Percentiles rank a stretch among this genome's conserved stretches.
These are phyloP conservation scores for Cottus gobio DNA, from an alignment of 2,113 vertebrate species.

Conservation along the genomic window DNA sequence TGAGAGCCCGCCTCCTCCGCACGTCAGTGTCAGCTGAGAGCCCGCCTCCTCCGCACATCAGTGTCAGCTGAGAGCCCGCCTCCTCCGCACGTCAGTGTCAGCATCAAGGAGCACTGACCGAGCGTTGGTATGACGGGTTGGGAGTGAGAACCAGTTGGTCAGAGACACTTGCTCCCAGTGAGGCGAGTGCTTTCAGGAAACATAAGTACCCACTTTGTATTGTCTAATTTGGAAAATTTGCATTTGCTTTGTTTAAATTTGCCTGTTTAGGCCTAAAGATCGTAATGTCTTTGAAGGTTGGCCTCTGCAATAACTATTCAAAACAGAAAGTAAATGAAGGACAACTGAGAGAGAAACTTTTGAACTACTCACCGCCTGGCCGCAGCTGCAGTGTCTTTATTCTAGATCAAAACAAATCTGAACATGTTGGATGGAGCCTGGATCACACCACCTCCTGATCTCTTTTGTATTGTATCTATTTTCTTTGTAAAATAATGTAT, in stretches of 20 bases:
- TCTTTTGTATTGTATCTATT: background rate
- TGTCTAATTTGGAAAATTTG: background rate
- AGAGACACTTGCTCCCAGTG: background rate
- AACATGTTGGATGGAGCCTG: background rate
- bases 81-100: too few relatives aligned
- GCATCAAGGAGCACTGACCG: background rate
- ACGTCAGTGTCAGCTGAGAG: too few relatives aligned
- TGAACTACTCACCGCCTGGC: too few relatives aligned
- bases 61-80: too few relatives aligned
- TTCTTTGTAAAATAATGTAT: background rate
- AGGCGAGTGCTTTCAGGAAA: background rate
- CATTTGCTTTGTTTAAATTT: background rate
- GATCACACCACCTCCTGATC: background rate
- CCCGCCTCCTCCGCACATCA: too few relatives aligned
- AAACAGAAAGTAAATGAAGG: background rate
- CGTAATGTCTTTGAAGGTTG: background rate
- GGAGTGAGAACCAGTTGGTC: background rate
- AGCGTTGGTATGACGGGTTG: background rate
- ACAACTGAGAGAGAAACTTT: background rate
- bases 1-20: too few relatives aligned
- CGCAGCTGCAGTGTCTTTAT: background rate
- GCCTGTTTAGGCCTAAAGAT: background rate
- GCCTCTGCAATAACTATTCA: background rate
- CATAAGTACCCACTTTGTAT: background rate
- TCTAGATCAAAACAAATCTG: too few relatives aligned